Evolutionary conservation across 1,140 invertebrate species (phyloP), one percentile per base, ranked within the genome.

Genomic region (Paralvinella palmiformis): DNA sequence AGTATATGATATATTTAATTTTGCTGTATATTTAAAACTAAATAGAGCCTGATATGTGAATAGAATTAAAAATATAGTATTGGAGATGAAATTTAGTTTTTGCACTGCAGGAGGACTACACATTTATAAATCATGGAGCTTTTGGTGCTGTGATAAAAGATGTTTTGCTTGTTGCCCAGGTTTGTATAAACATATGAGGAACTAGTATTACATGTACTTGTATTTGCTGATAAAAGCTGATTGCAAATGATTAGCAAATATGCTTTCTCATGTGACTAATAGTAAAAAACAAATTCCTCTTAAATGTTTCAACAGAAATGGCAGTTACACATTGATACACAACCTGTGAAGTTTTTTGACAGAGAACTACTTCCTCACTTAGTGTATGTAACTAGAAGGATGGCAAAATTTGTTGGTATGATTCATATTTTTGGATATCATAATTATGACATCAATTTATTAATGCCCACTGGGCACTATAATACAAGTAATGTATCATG

Each of bases 91-190:
- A 52, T 29, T 27, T 7, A 24, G 20, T 24, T 48, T 3, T 48
- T 24, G 20, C 17, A 52, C 67, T 71, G 10, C 53, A 75, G 72
- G 72, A 74, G 33, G 63, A 68, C 5, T 74, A 70, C 66, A 73
- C 70, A 17, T 80, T 79, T 67, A 56, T 80, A 33, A 80, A 80
- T 57, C 79, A 80, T 72, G 79, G 79, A 50, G 79, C 79, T 48
- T 79, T 80, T 72, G 79, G 79, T 45, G 71, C 68, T 7, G 71
- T 73, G 35, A 52, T 79, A 44, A 75, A 73, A 63, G 71, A 71
- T 63, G 74, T 73, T n/a, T 32, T 79, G 32, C 66, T 72, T 17
- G 64, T 59, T 35, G 70, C 73, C 35, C 76, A 79, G 69, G 74
- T 77, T 65, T 36, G 35, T 37, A 17, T 52, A 31, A 15, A 15